Conservation (phyloP, 2,888 invertebrate species). For the Drosophila austrosaltans region DNA sequence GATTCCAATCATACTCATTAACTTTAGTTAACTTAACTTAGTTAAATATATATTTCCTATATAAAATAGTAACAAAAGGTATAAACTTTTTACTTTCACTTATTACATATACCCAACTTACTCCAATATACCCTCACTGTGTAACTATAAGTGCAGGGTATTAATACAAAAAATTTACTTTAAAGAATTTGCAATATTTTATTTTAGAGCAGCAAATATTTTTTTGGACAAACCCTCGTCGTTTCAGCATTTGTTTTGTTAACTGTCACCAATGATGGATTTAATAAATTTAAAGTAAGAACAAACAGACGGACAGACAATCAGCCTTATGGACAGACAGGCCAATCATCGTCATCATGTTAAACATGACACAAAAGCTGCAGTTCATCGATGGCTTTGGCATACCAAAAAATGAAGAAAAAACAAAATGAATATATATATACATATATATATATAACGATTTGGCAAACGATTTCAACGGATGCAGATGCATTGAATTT, state of each 20-base stretch:
- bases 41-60: no score
- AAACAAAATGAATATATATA: slow-evolving; percentile 3
- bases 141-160: neutral
- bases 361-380: slow-evolving; percentile 76
- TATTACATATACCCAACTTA: no score
- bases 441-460: slow-evolving; percentile 35
- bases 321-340: slow-evolving; percentile 37
- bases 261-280: slow-evolving; percentile 71
- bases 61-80: no score
- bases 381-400: slow-evolving; percentile 73
- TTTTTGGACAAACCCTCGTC: slow-evolving; percentile 39
- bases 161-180: neutral
- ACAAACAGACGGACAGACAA: slow-evolving; percentile 30
- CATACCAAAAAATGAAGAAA: slow-evolving; percentile 59
- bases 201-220: slow-evolving; percentile 68
- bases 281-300: slow-evolving; percentile 65
- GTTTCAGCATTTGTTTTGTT: slow-evolving; percentile 65
- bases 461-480: slow-evolving; percentile 46
- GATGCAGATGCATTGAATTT: slow-evolving; percentile 74
- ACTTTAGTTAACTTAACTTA: no score
- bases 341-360: slow-evolving; percentile 50
- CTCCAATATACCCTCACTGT: neutral
- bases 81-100: no score
- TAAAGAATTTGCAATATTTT: slow-evolving; percentile 55
- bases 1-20: no score